A percentile compares a stretch with the other conserved stretches of the same genome.
Conservation (phyloP, 2,888 invertebrate genomes). For the Tubulanus polymorphus region DNA sequence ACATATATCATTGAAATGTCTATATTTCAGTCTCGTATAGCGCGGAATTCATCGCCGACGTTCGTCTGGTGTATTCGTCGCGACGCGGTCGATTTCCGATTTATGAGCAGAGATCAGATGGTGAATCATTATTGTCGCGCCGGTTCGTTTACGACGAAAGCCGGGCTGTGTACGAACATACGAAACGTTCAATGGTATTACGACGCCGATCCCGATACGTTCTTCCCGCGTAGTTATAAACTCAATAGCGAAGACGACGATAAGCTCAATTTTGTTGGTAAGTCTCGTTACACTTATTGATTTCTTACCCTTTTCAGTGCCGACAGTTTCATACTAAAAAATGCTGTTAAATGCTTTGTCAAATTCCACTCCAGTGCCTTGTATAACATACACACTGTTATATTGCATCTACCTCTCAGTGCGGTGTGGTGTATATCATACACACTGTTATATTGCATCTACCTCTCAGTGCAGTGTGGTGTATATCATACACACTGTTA, state of each 20-base stretch:
- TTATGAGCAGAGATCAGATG: slow-evolving; percentile 64
- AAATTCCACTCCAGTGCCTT: too few species aligned
- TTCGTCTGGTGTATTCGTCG: slow-evolving; percentile 86
- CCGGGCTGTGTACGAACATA: slow-evolving; percentile 44
- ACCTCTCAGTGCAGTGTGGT: too few species aligned
- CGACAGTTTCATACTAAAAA: too few species aligned
- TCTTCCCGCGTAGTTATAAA: slow-evolving; percentile 83
- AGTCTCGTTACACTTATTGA: too few species aligned
- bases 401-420: too few species aligned
- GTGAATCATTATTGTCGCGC: slow-evolving; percentile 80
- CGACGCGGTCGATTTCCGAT: slow-evolving; percentile 73
- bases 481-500: too few species aligned
- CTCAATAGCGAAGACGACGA: slow-evolving; percentile 55
- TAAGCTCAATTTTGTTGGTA: slow-evolving; percentile 43
- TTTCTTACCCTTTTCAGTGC: too few species aligned
- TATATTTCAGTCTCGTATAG: slow-evolving; percentile 46
- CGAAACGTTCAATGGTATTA: slow-evolving; percentile 46
- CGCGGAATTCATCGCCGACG: slow-evolving; percentile 61
- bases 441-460: too few species aligned
- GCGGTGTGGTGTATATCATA: too few species aligned
- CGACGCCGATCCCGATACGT: slow-evolving; percentile 64
- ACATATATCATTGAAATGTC: slow-evolving; percentile 2
- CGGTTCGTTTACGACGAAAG: slow-evolving; percentile 79
- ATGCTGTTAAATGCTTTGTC: too few species aligned
- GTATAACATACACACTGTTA: too few species aligned